Conservation (phyloP, 2,113 vertebrate species). For the Dryoscopus gambensis region DNA sequence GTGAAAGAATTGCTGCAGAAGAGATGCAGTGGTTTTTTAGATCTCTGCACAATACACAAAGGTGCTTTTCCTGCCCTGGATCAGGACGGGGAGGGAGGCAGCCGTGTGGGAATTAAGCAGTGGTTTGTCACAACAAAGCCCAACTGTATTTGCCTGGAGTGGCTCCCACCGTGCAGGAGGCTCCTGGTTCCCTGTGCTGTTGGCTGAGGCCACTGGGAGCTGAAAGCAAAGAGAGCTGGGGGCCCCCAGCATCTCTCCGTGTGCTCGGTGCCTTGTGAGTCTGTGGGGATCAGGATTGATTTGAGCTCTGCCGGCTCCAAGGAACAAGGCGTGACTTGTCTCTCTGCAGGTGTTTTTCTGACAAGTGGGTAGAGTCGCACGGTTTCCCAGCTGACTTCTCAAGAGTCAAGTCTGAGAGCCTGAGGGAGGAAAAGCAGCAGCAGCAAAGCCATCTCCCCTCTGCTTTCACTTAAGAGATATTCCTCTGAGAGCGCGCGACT, state of each 20-base stretch:
- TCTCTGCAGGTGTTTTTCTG: slow-evolving; percentile 51
- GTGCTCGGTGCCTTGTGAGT: neutral
- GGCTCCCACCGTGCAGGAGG: neutral
- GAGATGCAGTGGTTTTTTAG: slow-evolving; percentile 23
- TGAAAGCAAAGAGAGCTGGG: slow-evolving; percentile 37
- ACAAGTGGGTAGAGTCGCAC: neutral
- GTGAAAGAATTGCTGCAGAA: slow-evolving; percentile 44
- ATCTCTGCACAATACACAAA: neutral
- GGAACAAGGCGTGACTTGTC: slow-evolving; percentile 13
- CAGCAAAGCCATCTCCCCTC: slow-evolving; percentile 37
- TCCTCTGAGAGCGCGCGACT: neutral
- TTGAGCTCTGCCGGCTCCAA: neutral
- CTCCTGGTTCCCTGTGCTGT: neutral
- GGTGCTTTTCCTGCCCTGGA: neutral
- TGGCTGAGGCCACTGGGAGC: slow-evolving; percentile 6
- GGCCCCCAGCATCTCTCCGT: neutral
- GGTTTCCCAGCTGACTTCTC: slow-evolving; percentile 47
- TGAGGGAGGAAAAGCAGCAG: slow-evolving; percentile 37
- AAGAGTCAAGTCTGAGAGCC: slow-evolving; percentile 21
- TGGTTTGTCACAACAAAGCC: slow-evolving; percentile 34
- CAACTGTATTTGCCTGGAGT: neutral
- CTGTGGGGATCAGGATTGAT: slow-evolving; percentile 4
- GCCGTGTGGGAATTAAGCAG: neutral
- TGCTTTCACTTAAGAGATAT: slow-evolving; percentile 14
- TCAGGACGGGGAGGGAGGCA: neutral